Evolutionary conservation across 2,888 invertebrate genomes (phyloP), one percentile per base, ranked within the genome.

Genomic region (Acrobasis consociella): DNA sequence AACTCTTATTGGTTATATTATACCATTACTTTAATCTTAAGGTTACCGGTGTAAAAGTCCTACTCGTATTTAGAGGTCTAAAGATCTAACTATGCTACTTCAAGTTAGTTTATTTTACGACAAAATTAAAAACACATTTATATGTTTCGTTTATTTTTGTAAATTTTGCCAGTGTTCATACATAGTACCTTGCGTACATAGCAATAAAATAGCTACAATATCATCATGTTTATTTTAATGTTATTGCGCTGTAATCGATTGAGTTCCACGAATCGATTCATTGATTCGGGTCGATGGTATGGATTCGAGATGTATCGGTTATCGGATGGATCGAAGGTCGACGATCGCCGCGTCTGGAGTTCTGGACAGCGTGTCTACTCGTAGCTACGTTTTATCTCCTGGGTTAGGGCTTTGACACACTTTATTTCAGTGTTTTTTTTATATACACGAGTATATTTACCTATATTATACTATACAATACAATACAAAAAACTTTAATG

Each of bases 331-430:
- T 69, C 76, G 82, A 83, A 83, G 83, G 77, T 80, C 79, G 69
- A 75, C 74, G 78, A 63, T 77, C 78, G 75, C 71, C 62, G 66
- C 71, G 78, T 75, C 81, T 82, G 86, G 86, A 86, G 85, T 72
- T 75, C 81, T 82, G 86, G 86, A 86, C 86, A 72, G 86, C 85
- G 81, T 84, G 87, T 83, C 86, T 80, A 79, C 83, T 65, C 65
- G 69, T 70, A 22, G 22, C 22, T 22, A 69, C 74, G 72, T 74
- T 13, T 75, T 69, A 22, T 22, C 1, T 2, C 22, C 22, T 71
- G 65, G 67, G 65, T 69, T 50, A 49, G 38, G 53, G 42, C 13
- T 39, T 49, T 11, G 13, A 5, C 50, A 50, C 50, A 37, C 38
- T 22, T 13, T 56, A 9, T 42, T 17, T 1, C 13, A 5, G 46